These are phyloP conservation scores for Hippasteria phrygiana DNA, from an alignment of 53 echinoderm and acorn worm species.

Conservation along the genomic window DNA sequence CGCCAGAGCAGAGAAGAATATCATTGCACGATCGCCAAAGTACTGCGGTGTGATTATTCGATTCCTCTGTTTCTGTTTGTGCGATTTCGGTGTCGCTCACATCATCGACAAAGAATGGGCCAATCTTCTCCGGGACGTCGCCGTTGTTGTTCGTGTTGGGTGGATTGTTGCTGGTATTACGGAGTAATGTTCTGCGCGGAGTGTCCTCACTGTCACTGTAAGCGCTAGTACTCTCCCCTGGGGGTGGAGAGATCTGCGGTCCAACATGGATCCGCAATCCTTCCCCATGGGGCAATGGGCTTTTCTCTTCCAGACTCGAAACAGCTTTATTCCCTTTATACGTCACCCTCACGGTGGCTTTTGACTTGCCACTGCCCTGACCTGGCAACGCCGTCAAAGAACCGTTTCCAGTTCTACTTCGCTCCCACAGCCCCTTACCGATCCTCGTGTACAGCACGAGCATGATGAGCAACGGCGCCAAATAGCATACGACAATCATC, in stretches of 20 bases:
- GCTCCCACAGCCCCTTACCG: conserved; percentile 80
- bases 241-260: conserved; percentile 40
- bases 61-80: conserved; percentile 11
- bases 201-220: conserved; percentile 41
- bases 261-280: conserved; percentile 52
- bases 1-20: conserved; percentile 18
- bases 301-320: conserved; percentile 23
- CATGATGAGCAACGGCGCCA: conserved; percentile 75
- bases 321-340: conserved; percentile 45
- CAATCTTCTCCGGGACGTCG: conserved; percentile 68
- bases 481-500: conserved; percentile 71
- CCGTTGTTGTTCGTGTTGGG: background rate
- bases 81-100: conserved; percentile 39
- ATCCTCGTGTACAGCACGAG: conserved; percentile 82
- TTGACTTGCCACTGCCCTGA: conserved; percentile 14
- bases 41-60: conserved; percentile 7
- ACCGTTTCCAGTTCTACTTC: conserved; percentile 43
- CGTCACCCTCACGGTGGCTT: conserved; percentile 22
- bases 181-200: conserved; percentile 13
- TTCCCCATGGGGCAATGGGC: background rate
- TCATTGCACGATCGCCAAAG: conserved; percentile 65
- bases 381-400: background rate
- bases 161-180: conserved; percentile 39
- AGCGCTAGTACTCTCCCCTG: background rate
- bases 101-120: conserved; percentile 85